Evolutionary conservation across 2,797 vertebrate species (phyloP), one percentile per base, ranked within the genome.

Genomic region (Sebastes nivosus): DNA sequence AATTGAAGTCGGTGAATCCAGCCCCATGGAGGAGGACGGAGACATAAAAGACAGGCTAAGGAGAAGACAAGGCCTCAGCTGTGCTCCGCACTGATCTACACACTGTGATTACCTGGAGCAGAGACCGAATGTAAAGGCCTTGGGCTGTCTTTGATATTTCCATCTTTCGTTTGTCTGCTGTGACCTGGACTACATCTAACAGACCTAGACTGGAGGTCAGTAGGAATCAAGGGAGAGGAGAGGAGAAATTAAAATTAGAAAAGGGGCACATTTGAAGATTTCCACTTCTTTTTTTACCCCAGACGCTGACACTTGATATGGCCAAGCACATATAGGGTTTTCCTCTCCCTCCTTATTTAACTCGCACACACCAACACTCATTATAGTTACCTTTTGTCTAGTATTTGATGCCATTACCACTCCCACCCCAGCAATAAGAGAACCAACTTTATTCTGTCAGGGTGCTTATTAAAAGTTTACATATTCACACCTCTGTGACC

Each of bases 141-240:
- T 89, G 89, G 94, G 95, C 95, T 83, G 92, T 89, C 94, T 96
- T 94, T 96, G 95, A 95, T 96, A 96, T 96, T 96, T 96, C 92
- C 94, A 90, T 89, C 74, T 65, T 92, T 78, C 67, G 65, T 91
- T 87, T 86, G 83, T 92, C 92, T 88, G 89, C 90, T 83, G 75
- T 90, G 94, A 96, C 95, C 95, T 94, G 93, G 92, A 91, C 94
- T 93, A 88, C 84, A 91, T 94, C 94, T 96, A 95, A 96, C 94
- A 92, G 80, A 95, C 91, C 93, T 91, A 93, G 94, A 96, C 95
- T 93, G 88, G 91, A 90, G 95, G 95, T 96, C 95, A 95, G 87
- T 88, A 85, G 89, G 91, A 95, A 94, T 93, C 88, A 92, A 77
- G 75, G 84, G 67, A 87, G 74, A 82, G 67, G 76, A 66, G 38